phyloP scores from a whole-genome alignment of 2,113 vertebrate species.

The Paramormyrops kingsleyae region DNA sequence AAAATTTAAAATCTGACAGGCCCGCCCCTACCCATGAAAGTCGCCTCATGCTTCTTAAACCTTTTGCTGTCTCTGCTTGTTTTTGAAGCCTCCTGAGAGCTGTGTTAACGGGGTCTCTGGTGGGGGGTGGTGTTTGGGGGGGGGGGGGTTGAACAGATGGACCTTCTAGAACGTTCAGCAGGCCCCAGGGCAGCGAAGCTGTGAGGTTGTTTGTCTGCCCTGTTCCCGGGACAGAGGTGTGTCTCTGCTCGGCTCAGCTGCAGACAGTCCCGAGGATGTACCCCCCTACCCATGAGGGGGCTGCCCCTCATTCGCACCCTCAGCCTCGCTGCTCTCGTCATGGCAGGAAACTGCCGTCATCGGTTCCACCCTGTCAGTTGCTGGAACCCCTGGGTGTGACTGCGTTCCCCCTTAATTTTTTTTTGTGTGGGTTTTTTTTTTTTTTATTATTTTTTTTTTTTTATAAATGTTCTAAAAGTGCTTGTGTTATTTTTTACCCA shows the following conservation, averaged over 20 bases:
- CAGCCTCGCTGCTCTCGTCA: not conserved
- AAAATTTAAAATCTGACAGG: not conserved
- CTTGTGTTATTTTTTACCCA: slow-evolving; percentile 16
- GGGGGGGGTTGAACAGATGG: not conserved
- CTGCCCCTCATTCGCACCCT: not conserved
- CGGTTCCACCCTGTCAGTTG: not conserved
- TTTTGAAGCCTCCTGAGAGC: not conserved
- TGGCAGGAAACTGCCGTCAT: slow-evolving; percentile 11
- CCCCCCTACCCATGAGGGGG: not conserved
- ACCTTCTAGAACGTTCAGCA: not conserved
- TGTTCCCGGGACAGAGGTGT: not conserved
- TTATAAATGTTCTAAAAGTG: slow-evolving; percentile 8
- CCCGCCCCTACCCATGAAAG: not conserved
- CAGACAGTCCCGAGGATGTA: not conserved
- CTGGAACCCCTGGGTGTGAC: slow-evolving; percentile 7
- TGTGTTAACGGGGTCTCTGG: not conserved
- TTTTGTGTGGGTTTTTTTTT: not conserved
- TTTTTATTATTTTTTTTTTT: not conserved
- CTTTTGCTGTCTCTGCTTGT: not conserved
- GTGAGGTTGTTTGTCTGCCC: not conserved
- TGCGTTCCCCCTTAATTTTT: not conserved
- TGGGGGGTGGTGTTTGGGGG: not conserved
- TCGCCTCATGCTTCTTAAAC: not conserved
- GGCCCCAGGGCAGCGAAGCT: not conserved
- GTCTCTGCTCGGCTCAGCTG: not conserved